Conservation (phyloP, 2,797 vertebrate species). For the Schizopygopsis pylzovi region DNA sequence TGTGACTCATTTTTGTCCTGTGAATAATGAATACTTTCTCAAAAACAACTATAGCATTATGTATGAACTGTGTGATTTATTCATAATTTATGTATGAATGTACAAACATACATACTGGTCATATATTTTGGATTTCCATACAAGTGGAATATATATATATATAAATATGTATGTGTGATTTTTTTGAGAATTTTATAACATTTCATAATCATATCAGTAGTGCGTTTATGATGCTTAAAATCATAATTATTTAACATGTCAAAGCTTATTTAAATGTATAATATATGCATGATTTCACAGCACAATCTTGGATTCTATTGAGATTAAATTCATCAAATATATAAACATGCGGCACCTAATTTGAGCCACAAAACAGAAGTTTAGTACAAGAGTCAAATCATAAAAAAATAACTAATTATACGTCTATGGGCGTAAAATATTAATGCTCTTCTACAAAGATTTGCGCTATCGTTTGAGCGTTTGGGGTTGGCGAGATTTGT, state of each 20-base stretch:
- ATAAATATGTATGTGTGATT: neutral
- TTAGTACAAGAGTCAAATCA: neutral
- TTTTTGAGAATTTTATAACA: neutral
- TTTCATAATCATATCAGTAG: no score
- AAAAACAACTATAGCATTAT: neutral
- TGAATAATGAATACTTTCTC: neutral
- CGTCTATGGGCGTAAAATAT: neutral
- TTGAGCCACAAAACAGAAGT: neutral
- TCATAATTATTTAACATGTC: neutral
- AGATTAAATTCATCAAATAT: neutral
- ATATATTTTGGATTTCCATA: neutral
- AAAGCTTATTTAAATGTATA: constrained; percentile 5
- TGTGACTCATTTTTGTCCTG: constrained; percentile 19
- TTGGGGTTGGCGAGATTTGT: neutral
- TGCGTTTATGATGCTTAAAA: neutral
- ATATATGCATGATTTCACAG: neutral
- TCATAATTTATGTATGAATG: neutral
- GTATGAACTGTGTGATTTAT: neutral
- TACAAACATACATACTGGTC: neutral
- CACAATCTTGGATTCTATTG: neutral
- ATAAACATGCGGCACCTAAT: neutral
- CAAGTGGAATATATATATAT: neutral
- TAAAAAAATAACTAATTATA: neutral
- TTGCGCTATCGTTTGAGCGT: neutral
- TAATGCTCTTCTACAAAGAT: neutral